phyloP scores from a whole-genome alignment of 2,113 vertebrate species.

The Myrmophylax atrothorax region DNA sequence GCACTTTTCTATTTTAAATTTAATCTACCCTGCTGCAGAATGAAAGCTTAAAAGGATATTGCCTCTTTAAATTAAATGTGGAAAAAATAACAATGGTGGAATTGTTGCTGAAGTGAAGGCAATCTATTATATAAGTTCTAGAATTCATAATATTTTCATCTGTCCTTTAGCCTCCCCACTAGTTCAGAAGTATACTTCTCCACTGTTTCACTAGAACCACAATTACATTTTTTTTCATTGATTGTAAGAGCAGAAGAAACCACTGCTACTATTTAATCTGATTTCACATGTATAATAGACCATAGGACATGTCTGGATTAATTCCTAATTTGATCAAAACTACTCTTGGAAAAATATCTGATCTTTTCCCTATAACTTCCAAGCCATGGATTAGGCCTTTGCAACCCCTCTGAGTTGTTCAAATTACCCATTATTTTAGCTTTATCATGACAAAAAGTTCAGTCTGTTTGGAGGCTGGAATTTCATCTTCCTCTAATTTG shows the following conservation, averaged over 20 bases:
- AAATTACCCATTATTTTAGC: not conserved
- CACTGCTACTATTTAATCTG: slow-evolving; percentile 29
- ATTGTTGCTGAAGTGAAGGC: slow-evolving; percentile 56
- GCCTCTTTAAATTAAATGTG: slow-evolving; percentile 71
- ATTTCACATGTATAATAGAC: slow-evolving; percentile 14
- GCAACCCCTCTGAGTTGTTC: not conserved
- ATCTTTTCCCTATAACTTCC: not conserved
- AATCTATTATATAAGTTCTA: slow-evolving; percentile 52
- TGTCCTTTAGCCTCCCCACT: not conserved
- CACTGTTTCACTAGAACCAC: slow-evolving; percentile 6
- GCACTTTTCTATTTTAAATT: slow-evolving; percentile 70
- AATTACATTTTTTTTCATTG: slow-evolving; percentile 20
- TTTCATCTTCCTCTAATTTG: not conserved
- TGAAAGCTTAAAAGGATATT: slow-evolving; percentile 66
- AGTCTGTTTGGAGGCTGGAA: not conserved
- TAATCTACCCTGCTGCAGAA: slow-evolving; percentile 63
- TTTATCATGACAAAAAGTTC: not conserved
- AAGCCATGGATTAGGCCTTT: not conserved
- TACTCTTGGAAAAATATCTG: not conserved
- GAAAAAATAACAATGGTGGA: slow-evolving; percentile 55
- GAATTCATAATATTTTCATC: slow-evolving; percentile 60
- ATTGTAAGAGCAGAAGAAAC: slow-evolving; percentile 32
- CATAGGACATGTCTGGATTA: slow-evolving; percentile 17
- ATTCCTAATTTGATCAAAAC: slow-evolving; percentile 19
- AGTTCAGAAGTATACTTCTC: slow-evolving; percentile 31